Conservation (phyloP, 2,113 vertebrate genomes). For the Panthera tigris region DNA sequence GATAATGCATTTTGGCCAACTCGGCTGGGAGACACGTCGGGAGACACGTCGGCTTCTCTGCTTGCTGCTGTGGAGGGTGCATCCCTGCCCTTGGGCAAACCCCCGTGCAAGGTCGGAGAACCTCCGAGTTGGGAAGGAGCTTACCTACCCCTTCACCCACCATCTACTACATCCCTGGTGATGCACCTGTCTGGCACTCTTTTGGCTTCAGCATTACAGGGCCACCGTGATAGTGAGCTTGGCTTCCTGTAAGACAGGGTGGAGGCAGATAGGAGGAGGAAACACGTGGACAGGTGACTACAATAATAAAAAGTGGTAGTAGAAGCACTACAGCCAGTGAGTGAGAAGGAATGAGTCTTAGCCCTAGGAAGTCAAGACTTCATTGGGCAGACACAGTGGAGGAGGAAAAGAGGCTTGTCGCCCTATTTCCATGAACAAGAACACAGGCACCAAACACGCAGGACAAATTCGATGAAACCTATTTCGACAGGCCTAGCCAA, state of each 20-base stretch:
- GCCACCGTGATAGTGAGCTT: background rate
- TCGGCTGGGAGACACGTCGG: too few relatives aligned
- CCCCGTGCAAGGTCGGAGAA: background rate
- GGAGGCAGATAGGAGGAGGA: background rate
- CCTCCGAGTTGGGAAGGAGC: background rate
- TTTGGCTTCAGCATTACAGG: background rate
- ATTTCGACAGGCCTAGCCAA: background rate
- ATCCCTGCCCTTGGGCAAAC: background rate
- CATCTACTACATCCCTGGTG: background rate
- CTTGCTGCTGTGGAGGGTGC: background rate
- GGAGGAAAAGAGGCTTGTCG: background rate
- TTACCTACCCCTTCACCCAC: background rate
- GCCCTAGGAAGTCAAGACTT: background rate
- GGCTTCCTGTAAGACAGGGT: background rate
- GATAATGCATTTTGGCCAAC: background rate
- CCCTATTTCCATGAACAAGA: background rate
- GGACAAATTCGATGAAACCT: background rate
- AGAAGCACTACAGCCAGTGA: background rate
- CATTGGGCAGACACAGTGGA: background rate
- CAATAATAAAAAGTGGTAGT: background rate
- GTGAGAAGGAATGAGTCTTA: background rate
- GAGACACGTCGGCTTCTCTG: background rate
- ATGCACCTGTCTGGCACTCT: background rate
- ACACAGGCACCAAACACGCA: background rate
- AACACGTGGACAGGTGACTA: background rate